A percentile compares a stretch with the other conserved stretches of the same genome.
These are phyloP conservation scores for Chamaea fasciata DNA, from an alignment of 2,113 vertebrate genomes.

Conservation along the genomic window DNA sequence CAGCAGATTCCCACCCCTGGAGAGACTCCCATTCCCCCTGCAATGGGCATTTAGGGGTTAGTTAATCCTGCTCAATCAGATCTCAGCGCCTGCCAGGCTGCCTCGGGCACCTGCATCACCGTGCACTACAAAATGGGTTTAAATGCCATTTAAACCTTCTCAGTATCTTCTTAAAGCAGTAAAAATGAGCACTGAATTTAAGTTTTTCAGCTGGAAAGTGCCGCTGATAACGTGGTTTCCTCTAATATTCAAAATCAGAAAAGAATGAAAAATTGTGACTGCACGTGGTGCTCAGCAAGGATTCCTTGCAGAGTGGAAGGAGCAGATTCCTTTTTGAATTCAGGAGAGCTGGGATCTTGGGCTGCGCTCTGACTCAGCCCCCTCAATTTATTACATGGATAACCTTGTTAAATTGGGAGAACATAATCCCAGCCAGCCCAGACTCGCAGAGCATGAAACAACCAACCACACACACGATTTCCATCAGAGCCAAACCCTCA, in stretches of 20 bases:
- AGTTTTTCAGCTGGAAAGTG: background rate
- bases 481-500: background rate
- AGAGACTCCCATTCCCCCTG: background rate
- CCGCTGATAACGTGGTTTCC: background rate
- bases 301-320: background rate
- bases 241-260: background rate
- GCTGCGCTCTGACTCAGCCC: background rate
- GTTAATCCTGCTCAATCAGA: background rate
- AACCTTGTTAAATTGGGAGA: background rate
- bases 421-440: background rate
- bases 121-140: background rate
- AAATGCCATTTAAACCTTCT: background rate
- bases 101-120: background rate
- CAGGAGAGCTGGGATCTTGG: background rate
- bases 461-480: background rate
- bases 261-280: background rate
- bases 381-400: background rate
- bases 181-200: background rate
- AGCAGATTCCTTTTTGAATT: background rate
- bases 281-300: background rate
- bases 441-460: background rate
- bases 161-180: background rate
- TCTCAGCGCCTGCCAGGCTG: background rate
- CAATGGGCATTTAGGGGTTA: fast-evolving
- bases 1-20: fast-evolving